phyloP scores from a whole-genome alignment of 2,113 vertebrate species.

The Neolamprologus tretocephalus region DNA sequence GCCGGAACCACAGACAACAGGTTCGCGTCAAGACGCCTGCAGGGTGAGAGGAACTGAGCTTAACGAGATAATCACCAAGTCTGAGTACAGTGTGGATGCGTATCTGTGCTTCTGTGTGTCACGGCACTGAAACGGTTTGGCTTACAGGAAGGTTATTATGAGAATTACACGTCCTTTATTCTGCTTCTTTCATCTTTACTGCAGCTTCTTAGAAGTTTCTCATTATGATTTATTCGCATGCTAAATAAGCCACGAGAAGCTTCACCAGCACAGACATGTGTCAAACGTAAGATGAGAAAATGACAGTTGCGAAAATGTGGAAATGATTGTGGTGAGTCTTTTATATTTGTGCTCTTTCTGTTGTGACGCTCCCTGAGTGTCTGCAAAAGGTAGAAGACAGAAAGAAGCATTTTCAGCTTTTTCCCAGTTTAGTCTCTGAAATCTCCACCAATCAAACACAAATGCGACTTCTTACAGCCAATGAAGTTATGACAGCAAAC shows the following conservation, averaged over 20 bases:
- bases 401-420: background rate
- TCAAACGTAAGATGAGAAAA: constrained; percentile 33
- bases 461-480: background rate
- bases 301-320: constrained; percentile 8
- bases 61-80: constrained; percentile 27
- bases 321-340: background rate
- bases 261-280: constrained; percentile 49
- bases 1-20: constrained; percentile 85
- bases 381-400: background rate
- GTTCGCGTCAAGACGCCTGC: constrained; percentile 92
- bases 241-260: constrained; percentile 64
- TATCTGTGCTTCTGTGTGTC: background rate
- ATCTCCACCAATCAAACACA: constrained; percentile 17
- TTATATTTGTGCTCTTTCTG: constrained; percentile 10
- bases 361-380: background rate
- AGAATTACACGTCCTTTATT: constrained; percentile 46
- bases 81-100: background rate
- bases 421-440: background rate
- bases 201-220: constrained; percentile 52
- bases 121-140: constrained; percentile 1
- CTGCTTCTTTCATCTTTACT: constrained; percentile 33
- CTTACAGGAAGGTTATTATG: constrained; percentile 45
- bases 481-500: background rate
- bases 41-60: constrained; percentile 23
- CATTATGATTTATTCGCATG: constrained; percentile 74